Evolutionary conservation across 1,140 invertebrate species (phyloP).

Genomic region (Drosophila ercepeae): DNA sequence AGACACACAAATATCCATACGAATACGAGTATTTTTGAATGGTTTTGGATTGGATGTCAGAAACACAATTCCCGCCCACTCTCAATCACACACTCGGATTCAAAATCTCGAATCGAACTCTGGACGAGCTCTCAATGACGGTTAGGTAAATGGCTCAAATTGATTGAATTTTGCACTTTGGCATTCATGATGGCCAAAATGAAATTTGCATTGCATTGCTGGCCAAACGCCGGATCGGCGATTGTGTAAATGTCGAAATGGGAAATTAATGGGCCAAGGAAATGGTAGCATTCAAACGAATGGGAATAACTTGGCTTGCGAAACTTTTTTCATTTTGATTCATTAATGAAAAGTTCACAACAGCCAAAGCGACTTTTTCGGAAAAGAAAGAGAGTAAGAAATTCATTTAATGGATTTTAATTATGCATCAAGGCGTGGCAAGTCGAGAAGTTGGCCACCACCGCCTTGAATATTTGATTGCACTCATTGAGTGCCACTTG

Average conservation of each 20-base stretch:
- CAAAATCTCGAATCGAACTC: slow-evolving; percentile 27
- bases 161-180: slow-evolving; percentile 81
- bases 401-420: slow-evolving; percentile 81
- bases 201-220: slow-evolving; percentile 57
- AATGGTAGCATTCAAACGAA: slow-evolving; percentile 19
- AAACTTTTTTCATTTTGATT: slow-evolving; percentile 51
- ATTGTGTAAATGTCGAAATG: slow-evolving; percentile 48
- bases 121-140: slow-evolving; percentile 54
- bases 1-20: slow-evolving; percentile 10
- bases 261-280: slow-evolving; percentile 52
- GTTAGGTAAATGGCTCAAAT: slow-evolving; percentile 74
- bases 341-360: slow-evolving; percentile 43
- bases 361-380: slow-evolving; percentile 2
- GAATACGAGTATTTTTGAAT: slow-evolving; percentile 34
- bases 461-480: slow-evolving; percentile 73
- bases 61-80: slow-evolving; percentile 34
- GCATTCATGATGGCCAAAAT: slow-evolving; percentile 71
- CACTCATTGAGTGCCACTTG: slow-evolving; percentile 55
- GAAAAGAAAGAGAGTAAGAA: slow-evolving; percentile 46
- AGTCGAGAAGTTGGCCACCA: slow-evolving; percentile 54
- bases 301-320: slow-evolving; percentile 22
- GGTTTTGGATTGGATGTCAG: slow-evolving; percentile 23
- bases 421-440: slow-evolving; percentile 66
- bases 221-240: slow-evolving; percentile 11
- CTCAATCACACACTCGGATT: slow-evolving; percentile 22